These are phyloP conservation scores for Hystrix brachyura DNA, from an alignment of 2,113 vertebrate species.

Conservation along the genomic window DNA sequence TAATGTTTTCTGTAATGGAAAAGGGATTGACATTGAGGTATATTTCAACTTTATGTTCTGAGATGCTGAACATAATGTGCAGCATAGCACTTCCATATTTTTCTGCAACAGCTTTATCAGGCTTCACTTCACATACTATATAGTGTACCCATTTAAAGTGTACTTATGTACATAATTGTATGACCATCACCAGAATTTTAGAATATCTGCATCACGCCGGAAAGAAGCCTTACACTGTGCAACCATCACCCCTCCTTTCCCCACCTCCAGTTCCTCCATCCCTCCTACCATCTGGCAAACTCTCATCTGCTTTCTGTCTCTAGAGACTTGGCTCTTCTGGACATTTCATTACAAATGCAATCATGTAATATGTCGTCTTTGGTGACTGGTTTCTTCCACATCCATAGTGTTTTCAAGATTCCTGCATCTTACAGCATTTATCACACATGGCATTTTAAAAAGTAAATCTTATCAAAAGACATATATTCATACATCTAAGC, in stretches of 20 bases:
- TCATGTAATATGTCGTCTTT: background rate
- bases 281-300: background rate
- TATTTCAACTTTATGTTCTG: background rate
- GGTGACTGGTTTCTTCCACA: background rate
- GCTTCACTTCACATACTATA: background rate
- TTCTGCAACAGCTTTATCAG: background rate
- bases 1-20: background rate
- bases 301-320: background rate
- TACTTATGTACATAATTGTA: background rate
- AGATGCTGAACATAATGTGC: background rate
- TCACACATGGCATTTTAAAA: background rate
- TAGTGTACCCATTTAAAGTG: background rate
- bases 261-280: background rate
- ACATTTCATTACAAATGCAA: background rate
- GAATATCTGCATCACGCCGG: background rate
- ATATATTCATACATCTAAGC: background rate
- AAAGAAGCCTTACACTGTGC: background rate
- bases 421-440: background rate
- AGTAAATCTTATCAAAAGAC: background rate
- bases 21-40: background rate
- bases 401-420: background rate
- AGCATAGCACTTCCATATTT: background rate
- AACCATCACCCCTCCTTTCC: too few relatives aligned
- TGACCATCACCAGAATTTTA: background rate
- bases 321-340: background rate